Conservation (phyloP, 1,140 invertebrate species). For the Heliconius melpomene region DNA sequence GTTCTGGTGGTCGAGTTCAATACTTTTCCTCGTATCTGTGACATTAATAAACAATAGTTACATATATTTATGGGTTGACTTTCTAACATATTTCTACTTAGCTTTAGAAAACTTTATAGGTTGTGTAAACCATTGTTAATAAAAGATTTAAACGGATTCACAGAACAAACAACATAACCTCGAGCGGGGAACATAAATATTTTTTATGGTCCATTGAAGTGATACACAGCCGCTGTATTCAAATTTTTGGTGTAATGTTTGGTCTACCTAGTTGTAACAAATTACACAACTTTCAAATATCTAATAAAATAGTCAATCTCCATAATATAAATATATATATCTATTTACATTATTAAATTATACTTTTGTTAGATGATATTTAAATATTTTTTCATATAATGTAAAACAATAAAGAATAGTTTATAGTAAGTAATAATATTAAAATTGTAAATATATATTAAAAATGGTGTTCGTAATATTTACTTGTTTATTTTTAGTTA, state of each 20-base stretch:
- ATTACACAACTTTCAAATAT: constrained; percentile 17
- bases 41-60: constrained; percentile 26
- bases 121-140: constrained; percentile 64
- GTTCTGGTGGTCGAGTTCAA: constrained; percentile 86
- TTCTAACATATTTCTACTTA: constrained; percentile 48
- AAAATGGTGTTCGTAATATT: no score
- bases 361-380: no score
- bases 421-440: no score
- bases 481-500: no score
- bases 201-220: constrained; percentile 78
- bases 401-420: no score
- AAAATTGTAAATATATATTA: no score
- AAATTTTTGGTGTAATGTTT: constrained; percentile 75
- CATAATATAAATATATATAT: no score
- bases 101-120: constrained; percentile 53
- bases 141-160: constrained; percentile 71
- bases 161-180: constrained; percentile 63
- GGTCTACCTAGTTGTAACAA: constrained; percentile 42
- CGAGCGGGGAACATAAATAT: constrained; percentile 74
- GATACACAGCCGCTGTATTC: constrained; percentile 76
- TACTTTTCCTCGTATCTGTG: constrained; percentile 86
- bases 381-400: no score
- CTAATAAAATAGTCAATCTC: neutral
- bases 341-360: no score
- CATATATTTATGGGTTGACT: constrained; percentile 13